phyloP scores from a whole-genome alignment of 2,797 vertebrate genomes.

The Somateria mollissima region DNA sequence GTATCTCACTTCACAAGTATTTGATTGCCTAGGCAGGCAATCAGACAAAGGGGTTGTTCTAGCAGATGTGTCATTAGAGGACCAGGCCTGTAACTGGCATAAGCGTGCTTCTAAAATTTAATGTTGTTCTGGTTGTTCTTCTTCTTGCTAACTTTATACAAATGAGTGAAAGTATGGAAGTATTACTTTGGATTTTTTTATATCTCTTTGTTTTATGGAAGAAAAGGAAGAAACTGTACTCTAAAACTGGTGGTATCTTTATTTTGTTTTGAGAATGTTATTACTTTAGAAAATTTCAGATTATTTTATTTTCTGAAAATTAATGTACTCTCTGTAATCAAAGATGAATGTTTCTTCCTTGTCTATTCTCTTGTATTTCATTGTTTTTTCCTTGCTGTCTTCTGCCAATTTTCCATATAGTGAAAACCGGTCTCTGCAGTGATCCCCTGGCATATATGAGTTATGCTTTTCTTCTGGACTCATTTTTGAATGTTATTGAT shows the following conservation, averaged over 20 bases:
- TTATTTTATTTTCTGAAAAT: neutral
- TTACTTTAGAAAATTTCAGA: neutral
- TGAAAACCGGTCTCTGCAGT: neutral
- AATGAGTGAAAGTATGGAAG: neutral
- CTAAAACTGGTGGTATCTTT: neutral
- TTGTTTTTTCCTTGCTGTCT: neutral
- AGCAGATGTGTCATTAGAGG: too few species aligned
- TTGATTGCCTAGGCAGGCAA: neutral
- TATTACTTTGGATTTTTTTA: neutral
- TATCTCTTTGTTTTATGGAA: neutral
- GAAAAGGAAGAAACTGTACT: neutral
- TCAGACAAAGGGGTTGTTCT: too few species aligned
- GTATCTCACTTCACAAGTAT: fast-evolving
- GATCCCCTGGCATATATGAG: neutral
- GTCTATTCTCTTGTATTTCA: neutral
- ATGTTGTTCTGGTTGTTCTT: neutral
- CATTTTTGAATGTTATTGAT: neutral
- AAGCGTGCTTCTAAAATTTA: neutral
- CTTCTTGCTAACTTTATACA: neutral
- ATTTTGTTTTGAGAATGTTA: neutral
- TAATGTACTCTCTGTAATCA: neutral
- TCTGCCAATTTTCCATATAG: neutral
- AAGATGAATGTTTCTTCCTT: neutral
- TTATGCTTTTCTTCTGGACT: neutral
- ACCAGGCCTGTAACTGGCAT: fast-evolving